Conservation (phyloP, 1,140 invertebrate genomes). For the Ericerus pela region DNA sequence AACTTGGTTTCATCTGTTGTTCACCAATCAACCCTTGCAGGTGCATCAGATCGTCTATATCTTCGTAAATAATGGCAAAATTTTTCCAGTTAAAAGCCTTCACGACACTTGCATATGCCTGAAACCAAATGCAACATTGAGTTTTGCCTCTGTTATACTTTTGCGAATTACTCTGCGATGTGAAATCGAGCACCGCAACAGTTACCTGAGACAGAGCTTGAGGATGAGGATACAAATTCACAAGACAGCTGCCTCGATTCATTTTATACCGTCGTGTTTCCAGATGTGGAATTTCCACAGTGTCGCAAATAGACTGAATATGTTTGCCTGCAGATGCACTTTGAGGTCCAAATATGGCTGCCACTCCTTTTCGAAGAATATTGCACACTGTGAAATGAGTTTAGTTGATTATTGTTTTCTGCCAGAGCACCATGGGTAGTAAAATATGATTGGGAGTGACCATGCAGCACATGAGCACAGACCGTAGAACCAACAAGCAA, state of each 20-base stretch:
- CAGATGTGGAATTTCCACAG: slow-evolving; percentile 88
- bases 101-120: slow-evolving; percentile 82
- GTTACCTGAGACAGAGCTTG: slow-evolving; percentile 69
- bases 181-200: too few relatives aligned
- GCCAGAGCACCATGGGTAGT: too few relatives aligned
- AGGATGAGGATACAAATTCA: slow-evolving; percentile 87
- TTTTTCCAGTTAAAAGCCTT: slow-evolving; percentile 80
- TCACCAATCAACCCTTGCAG: slow-evolving; percentile 85
- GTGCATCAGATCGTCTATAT: slow-evolving; percentile 80
- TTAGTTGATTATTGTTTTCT: too few relatives aligned
- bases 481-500: too few relatives aligned
- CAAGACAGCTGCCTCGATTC: slow-evolving; percentile 73
- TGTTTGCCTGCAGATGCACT: slow-evolving; percentile 76
- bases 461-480: too few relatives aligned
- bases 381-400: slow-evolving; percentile 60
- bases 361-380: slow-evolving; percentile 68
- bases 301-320: slow-evolving; percentile 89
- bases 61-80: slow-evolving; percentile 90
- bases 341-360: slow-evolving; percentile 86
- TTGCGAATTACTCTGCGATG: too few relatives aligned
- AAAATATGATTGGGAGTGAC: too few relatives aligned
- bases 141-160: too few relatives aligned
- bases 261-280: slow-evolving; percentile 77
- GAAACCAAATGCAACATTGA: slow-evolving; percentile 25
- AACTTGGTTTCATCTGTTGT: slow-evolving; percentile 31